phyloP scores from a whole-genome alignment of 1,140 invertebrate species.

The Brachionus plicatilis region DNA sequence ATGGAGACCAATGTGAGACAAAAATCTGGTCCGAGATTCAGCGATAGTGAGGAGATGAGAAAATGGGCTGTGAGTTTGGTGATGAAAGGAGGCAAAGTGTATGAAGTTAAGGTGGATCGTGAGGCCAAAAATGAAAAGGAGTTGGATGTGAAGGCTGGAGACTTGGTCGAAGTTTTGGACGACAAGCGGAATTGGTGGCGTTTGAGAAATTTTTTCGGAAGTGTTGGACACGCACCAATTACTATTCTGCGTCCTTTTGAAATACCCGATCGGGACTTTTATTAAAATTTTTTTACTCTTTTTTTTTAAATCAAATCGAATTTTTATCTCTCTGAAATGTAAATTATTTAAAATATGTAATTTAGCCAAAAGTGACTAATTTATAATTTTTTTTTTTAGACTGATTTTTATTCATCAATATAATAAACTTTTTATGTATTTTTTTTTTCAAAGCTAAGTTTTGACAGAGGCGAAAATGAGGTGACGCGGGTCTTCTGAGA shows the following conservation, averaged over 20 bases:
- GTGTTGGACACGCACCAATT: conserved; percentile 17
- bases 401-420: neutral
- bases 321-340: neutral
- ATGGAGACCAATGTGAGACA: neutral
- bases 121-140: conserved; percentile 25
- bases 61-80: neutral
- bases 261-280: neutral
- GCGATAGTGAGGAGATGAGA: neutral
- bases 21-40: neutral
- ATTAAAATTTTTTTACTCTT: neutral
- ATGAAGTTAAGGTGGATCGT: neutral
- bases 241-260: conserved; percentile 17
- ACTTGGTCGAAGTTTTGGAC: conserved; percentile 27
- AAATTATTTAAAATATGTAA: neutral
- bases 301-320: neutral
- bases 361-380: neutral
- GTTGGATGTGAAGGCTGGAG: conserved; percentile 4
- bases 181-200: conserved; percentile 9
- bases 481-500: no score
- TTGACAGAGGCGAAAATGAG: no score
- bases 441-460: neutral
- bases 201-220: conserved; percentile 6
- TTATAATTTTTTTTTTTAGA: neutral
- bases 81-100: neutral
- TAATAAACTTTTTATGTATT: neutral